Percentiles rank a stretch among this genome's conserved stretches.
Evolutionary conservation across 64 coral and sea anemone genomes (phyloP).

Genomic region (Montipora sp.): DNA sequence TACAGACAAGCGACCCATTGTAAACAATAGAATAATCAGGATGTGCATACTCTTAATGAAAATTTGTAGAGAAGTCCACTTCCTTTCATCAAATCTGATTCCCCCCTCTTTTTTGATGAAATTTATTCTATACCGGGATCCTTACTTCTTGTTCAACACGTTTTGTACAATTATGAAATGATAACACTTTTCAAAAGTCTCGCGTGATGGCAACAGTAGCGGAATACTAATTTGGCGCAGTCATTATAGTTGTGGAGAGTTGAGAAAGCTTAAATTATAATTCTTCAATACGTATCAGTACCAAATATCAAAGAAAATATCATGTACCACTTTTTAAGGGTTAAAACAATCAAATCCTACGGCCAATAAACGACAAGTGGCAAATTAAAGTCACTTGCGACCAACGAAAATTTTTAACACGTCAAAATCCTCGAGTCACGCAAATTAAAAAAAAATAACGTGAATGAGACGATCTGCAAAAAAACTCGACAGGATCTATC

Average conservation of each 20-base stretch:
- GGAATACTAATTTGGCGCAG: conserved; percentile 5
- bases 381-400: neutral
- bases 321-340: neutral
- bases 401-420: neutral
- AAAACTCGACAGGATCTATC: neutral
- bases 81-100: neutral
- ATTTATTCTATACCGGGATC: neutral
- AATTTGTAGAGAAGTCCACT: neutral
- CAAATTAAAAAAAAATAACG: neutral
- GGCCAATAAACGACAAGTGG: neutral
- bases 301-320: neutral
- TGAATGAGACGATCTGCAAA: neutral
- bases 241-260: neutral
- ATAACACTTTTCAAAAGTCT: neutral
- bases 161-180: neutral
- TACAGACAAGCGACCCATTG: neutral
- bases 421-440: neutral
- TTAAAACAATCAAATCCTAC: neutral
- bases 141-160: neutral
- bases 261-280: neutral
- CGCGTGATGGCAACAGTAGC: conserved; percentile 15
- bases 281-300: neutral
- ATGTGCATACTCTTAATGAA: neutral
- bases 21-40: neutral
- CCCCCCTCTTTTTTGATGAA: neutral